Evolutionary conservation across 2,888 invertebrate genomes (phyloP).

Genomic region (Cotesia congregata): DNA sequence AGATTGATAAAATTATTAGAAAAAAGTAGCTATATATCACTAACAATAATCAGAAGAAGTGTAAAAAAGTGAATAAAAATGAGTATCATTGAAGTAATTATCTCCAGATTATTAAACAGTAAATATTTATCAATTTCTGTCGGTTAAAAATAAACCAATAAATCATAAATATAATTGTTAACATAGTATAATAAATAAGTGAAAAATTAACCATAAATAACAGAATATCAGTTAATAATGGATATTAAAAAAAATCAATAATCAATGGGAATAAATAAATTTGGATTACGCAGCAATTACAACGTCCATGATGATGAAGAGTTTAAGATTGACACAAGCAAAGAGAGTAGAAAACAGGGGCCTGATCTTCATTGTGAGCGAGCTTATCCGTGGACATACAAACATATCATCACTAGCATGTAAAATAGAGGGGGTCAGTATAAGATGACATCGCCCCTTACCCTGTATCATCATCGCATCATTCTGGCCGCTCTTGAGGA

Average conservation of each 20-base stretch:
- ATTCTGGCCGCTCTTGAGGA: slow-evolving; percentile 37
- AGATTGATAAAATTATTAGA: too few relatives aligned
- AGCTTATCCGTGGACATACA: not conserved
- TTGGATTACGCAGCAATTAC: slow-evolving; percentile 9
- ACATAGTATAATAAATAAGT: not conserved
- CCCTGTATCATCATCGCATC: not conserved
- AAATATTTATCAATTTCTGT: too few relatives aligned
- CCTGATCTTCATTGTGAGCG: slow-evolving; percentile 16
- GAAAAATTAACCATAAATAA: not conserved
- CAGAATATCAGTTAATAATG: not conserved
- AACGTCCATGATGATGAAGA: not conserved
- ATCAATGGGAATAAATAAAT: not conserved
- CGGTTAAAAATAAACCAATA: too few relatives aligned
- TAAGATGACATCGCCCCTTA: slow-evolving; percentile 29
- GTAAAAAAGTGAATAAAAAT: too few relatives aligned
- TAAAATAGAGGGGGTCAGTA: slow-evolving; percentile 19
- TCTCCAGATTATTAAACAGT: too few relatives aligned
- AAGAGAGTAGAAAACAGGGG: not conserved
- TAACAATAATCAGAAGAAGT: too few relatives aligned
- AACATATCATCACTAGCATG: not conserved
- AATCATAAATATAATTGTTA: too few relatives aligned
- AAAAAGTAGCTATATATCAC: too few relatives aligned
- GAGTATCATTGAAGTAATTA: too few relatives aligned
- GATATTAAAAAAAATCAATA: not conserved
- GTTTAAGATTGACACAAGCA: slow-evolving; percentile 6